phyloP scores from a whole-genome alignment of 2,113 vertebrate genomes.

The Phalacrocorax brasilianus region DNA sequence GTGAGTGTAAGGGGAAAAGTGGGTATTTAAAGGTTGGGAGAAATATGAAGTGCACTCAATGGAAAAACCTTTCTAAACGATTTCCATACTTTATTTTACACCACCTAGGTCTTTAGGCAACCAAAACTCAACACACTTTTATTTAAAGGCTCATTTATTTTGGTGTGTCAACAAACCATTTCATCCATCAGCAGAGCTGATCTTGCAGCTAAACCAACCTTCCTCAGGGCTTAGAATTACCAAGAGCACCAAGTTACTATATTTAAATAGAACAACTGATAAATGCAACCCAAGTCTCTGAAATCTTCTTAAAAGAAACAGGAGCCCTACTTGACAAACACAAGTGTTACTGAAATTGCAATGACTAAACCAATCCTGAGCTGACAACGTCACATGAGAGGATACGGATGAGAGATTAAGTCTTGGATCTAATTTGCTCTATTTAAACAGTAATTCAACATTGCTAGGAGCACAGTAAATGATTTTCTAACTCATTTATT shows the following conservation, averaged over 20 bases:
- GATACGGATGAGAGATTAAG: conserved; percentile 15
- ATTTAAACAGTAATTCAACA: conserved; percentile 31
- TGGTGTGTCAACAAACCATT: background rate
- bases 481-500: conserved; percentile 36
- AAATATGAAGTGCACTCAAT: background rate
- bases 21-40: background rate
- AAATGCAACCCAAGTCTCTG: background rate
- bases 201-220: background rate
- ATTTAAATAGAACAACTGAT: background rate
- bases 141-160: conserved; percentile 7
- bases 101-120: background rate
- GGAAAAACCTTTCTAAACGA: background rate
- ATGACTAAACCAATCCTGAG: conserved; percentile 9
- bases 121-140: background rate
- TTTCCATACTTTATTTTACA: background rate
- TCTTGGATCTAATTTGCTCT: conserved; percentile 24
- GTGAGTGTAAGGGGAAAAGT: background rate
- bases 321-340: background rate
- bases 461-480: conserved; percentile 9
- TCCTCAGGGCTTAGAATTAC: background rate
- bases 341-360: background rate
- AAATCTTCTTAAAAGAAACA: background rate
- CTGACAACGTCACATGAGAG: background rate
- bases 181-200: background rate
- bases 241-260: background rate